A percentile compares a stretch with the other conserved stretches of the same genome.
Conservation (phyloP, 2,888 invertebrate genomes). For the Ramazzottius varieornatus region DNA sequence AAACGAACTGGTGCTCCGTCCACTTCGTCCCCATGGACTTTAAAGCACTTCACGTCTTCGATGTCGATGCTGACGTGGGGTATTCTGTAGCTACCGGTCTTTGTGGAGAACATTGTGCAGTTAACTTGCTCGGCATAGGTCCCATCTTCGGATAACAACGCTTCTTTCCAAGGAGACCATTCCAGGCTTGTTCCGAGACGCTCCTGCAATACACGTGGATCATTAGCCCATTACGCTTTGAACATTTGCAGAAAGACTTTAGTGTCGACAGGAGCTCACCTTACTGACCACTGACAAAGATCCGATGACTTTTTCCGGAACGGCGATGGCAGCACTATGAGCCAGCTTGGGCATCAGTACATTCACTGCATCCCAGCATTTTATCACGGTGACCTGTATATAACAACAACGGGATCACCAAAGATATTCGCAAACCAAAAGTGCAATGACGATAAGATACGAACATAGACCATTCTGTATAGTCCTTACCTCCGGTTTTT, state of each 20-base stretch:
- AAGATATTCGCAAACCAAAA: no score
- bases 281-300: neutral
- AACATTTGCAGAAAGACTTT: no score
- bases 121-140: neutral
- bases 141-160: neutral
- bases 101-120: neutral
- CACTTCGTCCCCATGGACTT: neutral
- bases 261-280: neutral
- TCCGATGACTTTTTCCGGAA: neutral
- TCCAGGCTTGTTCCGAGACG: neutral
- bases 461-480: no score
- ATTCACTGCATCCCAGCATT: neutral
- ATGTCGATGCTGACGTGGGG: conserved; percentile 1
- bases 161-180: neutral
- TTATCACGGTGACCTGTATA: no score
- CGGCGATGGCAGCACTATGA: neutral
- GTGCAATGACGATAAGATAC: no score
- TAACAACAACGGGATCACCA: no score
- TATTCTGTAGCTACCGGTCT: neutral
- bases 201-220: neutral
- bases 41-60: neutral
- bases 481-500: no score
- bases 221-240: no score
- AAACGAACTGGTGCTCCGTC: neutral
- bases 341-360: neutral